Conservation (phyloP, 2,797 vertebrate species). For the Pempheris klunzingeri region DNA sequence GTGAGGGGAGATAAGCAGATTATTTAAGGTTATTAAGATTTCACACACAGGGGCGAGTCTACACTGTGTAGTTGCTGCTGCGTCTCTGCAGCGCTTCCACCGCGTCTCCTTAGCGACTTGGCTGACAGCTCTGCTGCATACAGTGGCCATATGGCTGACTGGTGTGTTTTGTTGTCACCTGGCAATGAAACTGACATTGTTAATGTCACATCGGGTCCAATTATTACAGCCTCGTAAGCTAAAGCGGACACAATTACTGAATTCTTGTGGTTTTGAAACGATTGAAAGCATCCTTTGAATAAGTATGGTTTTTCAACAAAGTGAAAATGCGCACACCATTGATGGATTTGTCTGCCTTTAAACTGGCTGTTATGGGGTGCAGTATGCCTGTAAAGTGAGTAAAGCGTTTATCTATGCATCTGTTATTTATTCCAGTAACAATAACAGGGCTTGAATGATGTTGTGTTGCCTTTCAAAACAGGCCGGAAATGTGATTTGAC, state of each 20-base stretch:
- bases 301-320: not conserved
- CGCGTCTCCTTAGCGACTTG: slow-evolving; percentile 60
- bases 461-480: slow-evolving; percentile 19
- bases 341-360: slow-evolving; percentile 13
- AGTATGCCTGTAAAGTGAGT: not conserved
- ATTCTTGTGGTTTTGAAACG: slow-evolving; percentile 23
- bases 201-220: slow-evolving; percentile 55
- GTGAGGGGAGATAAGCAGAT: slow-evolving; percentile 83
- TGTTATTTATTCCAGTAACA: slow-evolving; percentile 20
- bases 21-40: slow-evolving; percentile 85
- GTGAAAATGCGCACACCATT: slow-evolving; percentile 9
- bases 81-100: slow-evolving; percentile 48
- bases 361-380: slow-evolving; percentile 4
- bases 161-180: slow-evolving; percentile 65
- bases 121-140: slow-evolving; percentile 51
- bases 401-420: not conserved
- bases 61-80: slow-evolving; percentile 43
- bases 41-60: slow-evolving; percentile 72
- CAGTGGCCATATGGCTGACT: slow-evolving; percentile 58
- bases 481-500: slow-evolving; percentile 1
- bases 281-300: slow-evolving; percentile 17
- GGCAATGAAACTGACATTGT: slow-evolving; percentile 51
- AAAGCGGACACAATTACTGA: slow-evolving; percentile 8
- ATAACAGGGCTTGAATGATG: not conserved
- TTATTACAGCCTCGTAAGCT: slow-evolving; percentile 45